Base-by-base conservation (phyloP, 2,113 vertebrate species). In the Catharus bicknelli region DNA sequence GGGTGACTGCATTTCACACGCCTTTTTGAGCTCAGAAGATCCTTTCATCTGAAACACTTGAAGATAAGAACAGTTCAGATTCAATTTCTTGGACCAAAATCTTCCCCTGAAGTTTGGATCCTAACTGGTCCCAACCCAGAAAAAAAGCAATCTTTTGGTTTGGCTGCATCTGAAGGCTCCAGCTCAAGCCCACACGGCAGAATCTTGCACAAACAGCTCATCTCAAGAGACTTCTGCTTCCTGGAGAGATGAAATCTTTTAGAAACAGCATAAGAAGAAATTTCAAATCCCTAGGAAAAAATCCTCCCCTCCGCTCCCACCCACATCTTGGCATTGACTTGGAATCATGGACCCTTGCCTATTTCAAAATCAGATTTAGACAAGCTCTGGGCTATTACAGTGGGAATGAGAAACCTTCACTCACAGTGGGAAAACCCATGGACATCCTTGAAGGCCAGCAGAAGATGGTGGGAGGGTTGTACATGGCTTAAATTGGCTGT, bases 191-290 rank as follows among this genome's bases (percentile, higher is more conserved):
- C 89, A 95, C 86, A 62, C 0, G 42, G 91, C 74, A 83, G 14
- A 78, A 53, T 85, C 82, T 94, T 93, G 90, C 82, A 94, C 88
- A 96, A 91, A 86, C 87, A 94, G 87, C 68, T 74, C 75, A 80
- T 96, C 93, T 80, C 51, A 0, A 85, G 95, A 90, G 94, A 91
- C 8, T 85, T 67, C 67, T 86, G 66, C 90, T 95, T 94, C 94
- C 93, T 83, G 87, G 75, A 94, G 95, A 95, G 85, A 96, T 94
- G 78, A 94, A 96, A 95, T 91, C 93, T 95, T 96, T 95, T 72
- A 91, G 85, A 91, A 91, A 93, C 55, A 54, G 59, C 0, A 4
- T 67, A 86, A 95, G 74, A 83, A 83, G 87, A 91, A 34, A 94
- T 95, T 95, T 95, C 87, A 94, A 80, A 45, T 93, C 87, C 81